Evolutionary conservation across 2,113 vertebrate species (phyloP).

Genomic region (Anseranas semipalmata): DNA sequence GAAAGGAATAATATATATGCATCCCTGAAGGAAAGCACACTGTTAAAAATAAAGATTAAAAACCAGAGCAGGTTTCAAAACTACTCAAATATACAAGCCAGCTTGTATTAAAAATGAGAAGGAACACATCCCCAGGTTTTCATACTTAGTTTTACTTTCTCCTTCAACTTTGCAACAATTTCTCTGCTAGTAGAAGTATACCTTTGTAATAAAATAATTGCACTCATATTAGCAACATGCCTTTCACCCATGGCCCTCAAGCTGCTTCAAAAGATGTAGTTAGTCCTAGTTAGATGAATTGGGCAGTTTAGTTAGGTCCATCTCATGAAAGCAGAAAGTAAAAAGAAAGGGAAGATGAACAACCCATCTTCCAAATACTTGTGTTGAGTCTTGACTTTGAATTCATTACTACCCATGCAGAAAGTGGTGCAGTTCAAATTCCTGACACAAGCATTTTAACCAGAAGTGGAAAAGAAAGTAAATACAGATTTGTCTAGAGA

Average conservation of each 20-base stretch:
- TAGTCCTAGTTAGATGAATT: not conserved
- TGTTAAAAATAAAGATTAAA: conserved; percentile 29
- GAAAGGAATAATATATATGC: not conserved
- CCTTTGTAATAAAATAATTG: not conserved
- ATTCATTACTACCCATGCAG: not conserved
- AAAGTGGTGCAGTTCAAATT: not conserved
- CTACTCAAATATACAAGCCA: not conserved
- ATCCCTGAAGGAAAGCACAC: not conserved
- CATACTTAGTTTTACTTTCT: conserved; percentile 4
- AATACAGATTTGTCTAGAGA: not conserved
- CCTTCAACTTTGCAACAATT: not conserved
- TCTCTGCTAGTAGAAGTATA: not conserved
- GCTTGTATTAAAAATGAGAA: conserved; percentile 21
- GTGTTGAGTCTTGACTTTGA: not conserved
- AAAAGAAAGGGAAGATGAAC: not conserved
- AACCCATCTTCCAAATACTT: not conserved
- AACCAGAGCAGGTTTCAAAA: conserved; percentile 1
- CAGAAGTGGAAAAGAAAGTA: not conserved
- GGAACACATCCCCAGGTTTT: not conserved
- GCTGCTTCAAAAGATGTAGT: not conserved
- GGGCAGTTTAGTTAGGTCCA: not conserved
- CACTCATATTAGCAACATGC: not conserved
- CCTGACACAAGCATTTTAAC: not conserved
- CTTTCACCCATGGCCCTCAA: not conserved
- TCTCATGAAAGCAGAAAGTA: not conserved